A percentile compares a stretch with the other conserved stretches of the same genome.
Evolutionary conservation across 35 echinoderm and acorn worm genomes (phyloP).

Genomic region (Heliocidaris tuberculata): DNA sequence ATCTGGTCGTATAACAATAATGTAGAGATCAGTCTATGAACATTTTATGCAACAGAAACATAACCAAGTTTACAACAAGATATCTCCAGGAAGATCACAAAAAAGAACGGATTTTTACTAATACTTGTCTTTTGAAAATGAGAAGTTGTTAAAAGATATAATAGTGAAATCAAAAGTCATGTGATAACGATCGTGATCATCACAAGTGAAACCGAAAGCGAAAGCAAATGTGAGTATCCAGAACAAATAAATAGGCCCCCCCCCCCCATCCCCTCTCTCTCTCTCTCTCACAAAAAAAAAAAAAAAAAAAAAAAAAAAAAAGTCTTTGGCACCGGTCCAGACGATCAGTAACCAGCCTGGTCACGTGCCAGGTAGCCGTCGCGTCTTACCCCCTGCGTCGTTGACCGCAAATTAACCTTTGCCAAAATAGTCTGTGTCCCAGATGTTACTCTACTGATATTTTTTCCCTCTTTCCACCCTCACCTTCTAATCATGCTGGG

Average conservation of each 20-base stretch:
- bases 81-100: too few species aligned
- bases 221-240: not conserved
- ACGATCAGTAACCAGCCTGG: not conserved
- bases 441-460: not conserved
- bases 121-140: too few species aligned
- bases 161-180: not conserved
- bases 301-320: too few species aligned
- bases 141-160: not conserved
- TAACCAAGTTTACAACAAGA: too few species aligned
- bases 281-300: too few species aligned
- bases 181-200: not conserved
- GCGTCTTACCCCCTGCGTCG: not conserved
- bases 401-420: not conserved
- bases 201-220: not conserved
- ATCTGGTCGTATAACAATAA: too few species aligned
- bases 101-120: too few species aligned
- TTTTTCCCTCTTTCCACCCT: too few species aligned
- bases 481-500: too few species aligned
- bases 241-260: not conserved
- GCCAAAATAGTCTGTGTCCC: not conserved
- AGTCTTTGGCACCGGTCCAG: not conserved
- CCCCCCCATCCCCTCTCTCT: too few species aligned
- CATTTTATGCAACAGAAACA: too few species aligned
- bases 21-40: too few species aligned
- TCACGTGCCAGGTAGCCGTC: not conserved